A percentile compares a stretch with the other conserved stretches of the same genome.
phyloP scores from a whole-genome alignment of 1,140 invertebrate species.

The Uloborus diversus region DNA sequence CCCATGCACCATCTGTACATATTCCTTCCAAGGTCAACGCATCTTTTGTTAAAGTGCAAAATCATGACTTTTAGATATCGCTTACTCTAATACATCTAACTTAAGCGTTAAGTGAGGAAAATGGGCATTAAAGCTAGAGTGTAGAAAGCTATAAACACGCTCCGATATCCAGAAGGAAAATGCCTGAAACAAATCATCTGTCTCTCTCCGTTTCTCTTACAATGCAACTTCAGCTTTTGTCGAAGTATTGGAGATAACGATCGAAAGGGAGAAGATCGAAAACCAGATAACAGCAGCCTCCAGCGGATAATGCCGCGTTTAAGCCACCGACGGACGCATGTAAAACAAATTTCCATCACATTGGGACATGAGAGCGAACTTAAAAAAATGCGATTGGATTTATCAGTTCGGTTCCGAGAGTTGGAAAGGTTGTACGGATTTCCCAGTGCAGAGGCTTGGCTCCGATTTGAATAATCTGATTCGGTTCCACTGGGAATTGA shows the following conservation, averaged over 20 bases:
- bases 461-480: conserved; percentile 37
- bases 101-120: too few species aligned
- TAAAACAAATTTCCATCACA: conserved; percentile 42
- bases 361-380: conserved; percentile 1
- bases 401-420: conserved; percentile 9
- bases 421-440: conserved; percentile 9
- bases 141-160: too few species aligned
- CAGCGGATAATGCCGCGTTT: conserved; percentile 26
- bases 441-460: not conserved
- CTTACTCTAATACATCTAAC: too few species aligned
- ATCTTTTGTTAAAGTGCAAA: too few species aligned
- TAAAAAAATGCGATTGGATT: conserved; percentile 34
- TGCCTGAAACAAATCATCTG: too few species aligned
- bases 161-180: too few species aligned
- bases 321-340: conserved; percentile 23
- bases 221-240: not conserved
- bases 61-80: too few species aligned
- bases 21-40: too few species aligned
- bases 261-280: conserved; percentile 24
- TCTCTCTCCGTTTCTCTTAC: too few species aligned
- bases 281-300: conserved; percentile 22
- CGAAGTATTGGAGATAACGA: conserved; percentile 40
- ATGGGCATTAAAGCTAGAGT: too few species aligned
- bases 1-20: too few species aligned
- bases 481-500: not conserved